Base-by-base conservation (phyloP, 2,797 vertebrate genomes). In the Chrysocyon brachyurus region DNA sequence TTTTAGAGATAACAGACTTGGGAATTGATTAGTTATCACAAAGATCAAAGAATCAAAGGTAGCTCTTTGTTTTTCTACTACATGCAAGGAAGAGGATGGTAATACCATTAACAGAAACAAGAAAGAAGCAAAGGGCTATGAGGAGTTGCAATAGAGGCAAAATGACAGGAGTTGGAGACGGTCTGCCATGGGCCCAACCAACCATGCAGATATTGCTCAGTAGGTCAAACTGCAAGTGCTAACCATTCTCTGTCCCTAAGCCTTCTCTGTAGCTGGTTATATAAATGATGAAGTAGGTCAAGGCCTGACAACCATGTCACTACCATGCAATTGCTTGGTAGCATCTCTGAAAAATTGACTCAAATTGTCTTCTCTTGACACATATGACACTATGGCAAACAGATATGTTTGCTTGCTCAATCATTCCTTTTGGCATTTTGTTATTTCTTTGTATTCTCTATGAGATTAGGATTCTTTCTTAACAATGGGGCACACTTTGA, bases 211-310 rank as follows among this genome's bases (percentile, higher is more conserved):
- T 64, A 87, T 16, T 54, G 46, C 8, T 28, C 57, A 61, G 4
- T 64, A 63, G 33, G 40, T 21, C 31, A 82, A 52, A 93, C 8
- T 26, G 11, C 12, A 73, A 81, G 7, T 36, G 17, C 12, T 87
- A 61, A 88, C 56, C 12, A 81, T 73, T 14, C 12, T 89, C 56
- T 86, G 46, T 79, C 63, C 57, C 56, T 78, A 22, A 87, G 57
- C 24, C 31, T 83, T 90, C 90, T 61, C 73, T 92, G 89, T 61
- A 88, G 4, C 31, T 56, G 63, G 56, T 87, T 77, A 57, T 36
- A 73, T 77, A 93, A 92, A 77, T 19, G 79, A 72, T 78, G 40
- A 86, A 82, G 28, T 36, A 61, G 61, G 40, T 90, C 56, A 87
- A 79, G 59, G 72, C 66, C 17, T 94, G 40, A 82, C 73, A 85